These are phyloP conservation scores for Maniola hyperantus DNA, from an alignment of 2,888 invertebrate genomes.

Conservation along the genomic window DNA sequence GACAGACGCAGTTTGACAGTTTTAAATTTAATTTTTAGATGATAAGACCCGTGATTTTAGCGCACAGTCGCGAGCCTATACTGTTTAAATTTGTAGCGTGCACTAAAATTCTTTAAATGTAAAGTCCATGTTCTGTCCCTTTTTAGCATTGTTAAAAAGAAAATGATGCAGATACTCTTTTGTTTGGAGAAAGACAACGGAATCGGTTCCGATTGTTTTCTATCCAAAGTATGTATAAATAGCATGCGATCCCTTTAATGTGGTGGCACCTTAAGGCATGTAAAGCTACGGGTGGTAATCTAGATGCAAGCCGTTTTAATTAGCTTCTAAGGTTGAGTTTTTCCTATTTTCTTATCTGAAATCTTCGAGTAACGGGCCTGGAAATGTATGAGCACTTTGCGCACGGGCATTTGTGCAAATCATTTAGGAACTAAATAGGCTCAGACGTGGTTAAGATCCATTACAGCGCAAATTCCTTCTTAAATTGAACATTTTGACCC, in stretches of 20 bases:
- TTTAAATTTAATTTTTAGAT: no score
- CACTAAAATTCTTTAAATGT: no score
- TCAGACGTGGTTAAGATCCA: background rate
- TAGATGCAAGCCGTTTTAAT: constrained; percentile 20
- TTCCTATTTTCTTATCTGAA: constrained; percentile 19
- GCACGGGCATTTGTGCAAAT: background rate
- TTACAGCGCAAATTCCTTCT: background rate
- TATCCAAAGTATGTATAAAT: background rate
- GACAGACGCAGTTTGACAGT: no score
- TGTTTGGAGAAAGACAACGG: no score
- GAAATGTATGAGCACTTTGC: constrained; percentile 1
- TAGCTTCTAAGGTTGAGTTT: constrained; percentile 22
- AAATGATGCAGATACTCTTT: no score
- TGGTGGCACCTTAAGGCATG: constrained; percentile 9
- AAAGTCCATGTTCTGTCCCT: no score
- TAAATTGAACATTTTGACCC: no score
- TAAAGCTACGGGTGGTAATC: constrained; percentile 25
- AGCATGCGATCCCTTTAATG: background rate
- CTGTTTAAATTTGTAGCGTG: no score
- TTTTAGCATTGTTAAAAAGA: no score
- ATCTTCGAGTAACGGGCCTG: constrained; percentile 18
- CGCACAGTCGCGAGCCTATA: no score
- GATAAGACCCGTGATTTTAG: no score
- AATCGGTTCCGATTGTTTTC: no score
- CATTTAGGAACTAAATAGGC: background rate